Evolutionary conservation across 1,140 invertebrate genomes (phyloP).

Genomic region (Caerostris extrusa): DNA sequence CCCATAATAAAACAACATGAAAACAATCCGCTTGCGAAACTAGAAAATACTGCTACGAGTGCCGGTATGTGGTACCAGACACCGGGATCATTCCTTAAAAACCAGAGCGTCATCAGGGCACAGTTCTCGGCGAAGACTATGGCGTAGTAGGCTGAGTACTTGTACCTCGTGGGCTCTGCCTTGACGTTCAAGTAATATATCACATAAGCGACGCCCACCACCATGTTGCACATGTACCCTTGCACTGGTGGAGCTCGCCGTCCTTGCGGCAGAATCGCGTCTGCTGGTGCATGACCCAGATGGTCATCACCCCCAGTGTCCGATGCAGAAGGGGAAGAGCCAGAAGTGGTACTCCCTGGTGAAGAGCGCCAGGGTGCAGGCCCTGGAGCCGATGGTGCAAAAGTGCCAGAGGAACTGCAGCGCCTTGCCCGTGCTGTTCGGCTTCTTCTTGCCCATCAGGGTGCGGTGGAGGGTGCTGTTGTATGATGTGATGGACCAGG

Average conservation of each 20-base stretch:
- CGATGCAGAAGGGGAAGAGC: conserved; percentile 79
- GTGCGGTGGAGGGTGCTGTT: conserved; percentile 82
- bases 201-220: conserved; percentile 83
- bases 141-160: conserved; percentile 82
- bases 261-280: conserved; percentile 81
- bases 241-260: conserved; percentile 79
- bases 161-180: conserved; percentile 82
- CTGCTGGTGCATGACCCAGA: conserved; percentile 82
- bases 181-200: conserved; percentile 84
- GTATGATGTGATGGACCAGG: conserved; percentile 83
- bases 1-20: conserved; percentile 82
- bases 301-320: conserved; percentile 83
- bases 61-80: conserved; percentile 80
- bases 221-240: conserved; percentile 82
- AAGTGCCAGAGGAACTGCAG: conserved; percentile 82
- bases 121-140: conserved; percentile 83
- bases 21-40: conserved; percentile 81
- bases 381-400: conserved; percentile 78
- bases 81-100: conserved; percentile 77
- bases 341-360: conserved; percentile 78
- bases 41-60: conserved; percentile 79
- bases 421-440: conserved; percentile 80
- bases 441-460: conserved; percentile 81
- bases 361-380: conserved; percentile 79
- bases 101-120: conserved; percentile 82